Base-by-base conservation (phyloP, 2,888 invertebrate species). In the Leucophenga maculata region DNA sequence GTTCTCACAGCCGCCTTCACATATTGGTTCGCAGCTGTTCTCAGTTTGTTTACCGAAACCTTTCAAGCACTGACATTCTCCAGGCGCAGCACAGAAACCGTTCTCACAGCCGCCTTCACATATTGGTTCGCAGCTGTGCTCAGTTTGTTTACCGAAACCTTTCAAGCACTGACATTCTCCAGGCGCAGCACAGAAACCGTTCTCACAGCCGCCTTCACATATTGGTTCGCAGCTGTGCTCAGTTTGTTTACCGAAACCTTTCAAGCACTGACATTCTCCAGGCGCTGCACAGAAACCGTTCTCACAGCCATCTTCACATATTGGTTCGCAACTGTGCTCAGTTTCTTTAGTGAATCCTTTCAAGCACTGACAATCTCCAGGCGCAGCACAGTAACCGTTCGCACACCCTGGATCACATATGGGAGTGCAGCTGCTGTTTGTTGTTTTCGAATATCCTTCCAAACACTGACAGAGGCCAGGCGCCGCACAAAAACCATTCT, bases 391-490 rank as follows among this genome's bases (percentile, higher is more conserved):
- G 59, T 39, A 59, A 14, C 59, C 39, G 11, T 59, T 59, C 39
- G 16, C 20, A 16, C 59, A 59, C 4, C 59, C 59, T 16, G 9
- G 8, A 1, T 31, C 4, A 6, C 74, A 74, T 0, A 69, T 22
- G 1, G 74, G 73, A 14, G 54, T 0, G 59, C 73, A 74, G 11
- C 22, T 70, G n/a, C 20, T 73, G 13, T 64, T 69, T 54, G 2
- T 68, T 0, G 60, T 8, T n/a, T 48, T 66, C 3, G 4, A 26
- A 8, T 50, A 72, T 3, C 73, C 73, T 13, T 68, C 48, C 0
- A 57, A n/a, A 0, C 73, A 73, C 1, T 50, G 6, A 20, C 73
- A 73, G 14, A 46, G 6, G 0, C 48, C 72, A 0, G 72, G 73
- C 0, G 46, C 13, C 1, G n/a, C 14, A 0, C 73, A 73, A 0